Conservation (phyloP, 2,888 invertebrate species). For the Amphiduros pacificus region DNA sequence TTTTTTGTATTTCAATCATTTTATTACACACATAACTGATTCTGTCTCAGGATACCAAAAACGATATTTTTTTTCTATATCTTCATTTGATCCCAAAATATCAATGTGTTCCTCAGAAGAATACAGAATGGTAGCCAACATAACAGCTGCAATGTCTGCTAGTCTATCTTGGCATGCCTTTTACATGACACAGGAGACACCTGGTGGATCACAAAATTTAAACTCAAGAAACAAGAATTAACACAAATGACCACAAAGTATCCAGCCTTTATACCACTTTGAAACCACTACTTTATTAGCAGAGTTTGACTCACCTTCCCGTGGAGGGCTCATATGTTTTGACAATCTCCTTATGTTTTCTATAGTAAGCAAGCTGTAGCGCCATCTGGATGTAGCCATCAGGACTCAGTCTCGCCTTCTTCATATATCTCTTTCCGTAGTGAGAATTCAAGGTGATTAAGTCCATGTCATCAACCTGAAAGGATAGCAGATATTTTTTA, state of each 20-base stretch:
- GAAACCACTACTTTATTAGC: too few species aligned
- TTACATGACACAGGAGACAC: too few species aligned
- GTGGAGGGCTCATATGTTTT: constrained; percentile 49
- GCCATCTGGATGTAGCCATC: constrained; percentile 59
- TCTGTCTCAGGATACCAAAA: too few species aligned
- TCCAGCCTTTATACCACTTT: constrained; percentile 21
- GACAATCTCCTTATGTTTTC: constrained; percentile 59
- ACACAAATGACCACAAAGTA: not conserved
- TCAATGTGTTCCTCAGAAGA: too few species aligned
- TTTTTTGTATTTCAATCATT: too few species aligned
- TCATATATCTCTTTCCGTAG: constrained; percentile 44
- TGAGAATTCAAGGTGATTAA: constrained; percentile 30
- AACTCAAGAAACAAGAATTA: not conserved
- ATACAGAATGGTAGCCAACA: too few species aligned
- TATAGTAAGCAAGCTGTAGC: constrained; percentile 65
- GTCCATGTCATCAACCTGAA: constrained; percentile 36
- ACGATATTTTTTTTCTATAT: too few species aligned
- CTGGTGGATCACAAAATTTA: too few species aligned
- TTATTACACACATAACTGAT: too few species aligned
- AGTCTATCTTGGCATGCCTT: too few species aligned
- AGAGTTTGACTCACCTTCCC: constrained; percentile 34
- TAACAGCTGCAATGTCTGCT: too few species aligned
- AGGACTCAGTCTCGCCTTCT: constrained; percentile 43
- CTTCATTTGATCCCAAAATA: too few species aligned
- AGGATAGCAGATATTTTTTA: constrained; percentile 33